phyloP scores from a whole-genome alignment of 2,797 vertebrate species.

The Manis pentadactyla region DNA sequence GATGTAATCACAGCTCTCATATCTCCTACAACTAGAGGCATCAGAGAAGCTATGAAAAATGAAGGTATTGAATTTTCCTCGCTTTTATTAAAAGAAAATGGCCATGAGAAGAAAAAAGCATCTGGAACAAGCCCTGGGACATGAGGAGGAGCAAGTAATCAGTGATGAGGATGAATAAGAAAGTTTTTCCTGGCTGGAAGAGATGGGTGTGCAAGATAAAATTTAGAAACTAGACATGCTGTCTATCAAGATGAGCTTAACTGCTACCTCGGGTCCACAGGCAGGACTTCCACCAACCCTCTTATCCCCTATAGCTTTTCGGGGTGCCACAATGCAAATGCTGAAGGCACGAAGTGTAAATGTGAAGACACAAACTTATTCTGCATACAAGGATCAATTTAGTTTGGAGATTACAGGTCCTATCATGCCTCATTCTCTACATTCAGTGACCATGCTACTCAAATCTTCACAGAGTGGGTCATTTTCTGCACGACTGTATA shows the following conservation, averaged over 20 bases:
- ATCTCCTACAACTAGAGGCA: conserved; percentile 94
- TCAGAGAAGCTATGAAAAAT: conserved; percentile 94
- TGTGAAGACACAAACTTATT: conserved; percentile 89
- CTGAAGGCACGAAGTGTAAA: conserved; percentile 95
- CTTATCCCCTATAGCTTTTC: conserved; percentile 92
- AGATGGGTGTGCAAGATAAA: conserved; percentile 96
- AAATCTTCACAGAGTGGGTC: conserved; percentile 90
- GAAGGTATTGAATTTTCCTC: conserved; percentile 96
- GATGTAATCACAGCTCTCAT: conserved; percentile 90
- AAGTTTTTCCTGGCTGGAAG: conserved; percentile 94
- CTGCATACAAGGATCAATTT: conserved; percentile 90
- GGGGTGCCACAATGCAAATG: conserved; percentile 93
- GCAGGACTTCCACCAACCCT: conserved; percentile 95
- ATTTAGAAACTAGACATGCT: conserved; percentile 94
- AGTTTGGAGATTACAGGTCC: conserved; percentile 95
- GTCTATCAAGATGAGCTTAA: conserved; percentile 93
- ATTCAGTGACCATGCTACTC: conserved; percentile 89
- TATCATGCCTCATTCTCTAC: conserved; percentile 92
- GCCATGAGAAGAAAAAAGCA: conserved; percentile 75
- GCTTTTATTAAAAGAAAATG: conserved; percentile 91
- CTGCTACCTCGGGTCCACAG: conserved; percentile 93
- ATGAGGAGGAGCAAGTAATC: conserved; percentile 71
- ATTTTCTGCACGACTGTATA: conserved; percentile 90
- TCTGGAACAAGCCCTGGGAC: conserved; percentile 55
- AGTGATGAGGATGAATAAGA: conserved; percentile 89